Base-by-base conservation (phyloP, 2,113 vertebrate species). In the Tor tambroides region DNA sequence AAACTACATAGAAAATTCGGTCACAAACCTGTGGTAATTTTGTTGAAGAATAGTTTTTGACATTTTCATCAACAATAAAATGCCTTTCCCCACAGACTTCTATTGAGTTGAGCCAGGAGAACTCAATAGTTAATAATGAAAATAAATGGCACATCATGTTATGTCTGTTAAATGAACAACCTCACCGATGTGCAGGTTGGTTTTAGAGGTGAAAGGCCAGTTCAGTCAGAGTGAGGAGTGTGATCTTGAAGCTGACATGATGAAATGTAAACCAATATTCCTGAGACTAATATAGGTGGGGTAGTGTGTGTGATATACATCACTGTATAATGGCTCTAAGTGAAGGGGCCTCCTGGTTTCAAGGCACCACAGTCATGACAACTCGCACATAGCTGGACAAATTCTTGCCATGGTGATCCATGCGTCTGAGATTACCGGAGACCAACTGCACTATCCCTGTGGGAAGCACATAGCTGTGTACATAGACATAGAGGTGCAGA, bases 371-470 rank as follows among this genome's bases (percentile, higher is more conserved):
- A n/a, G 32, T 71, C 79, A 51, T 82, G 84, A 88, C 43, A 46
- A 86, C 56, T 86, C n/a, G 12, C 87, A 86, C 79, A 79, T 83
- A 88, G 17, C 8, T 41, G 12, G 32, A 77, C 59, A 17, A 56
- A 82, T 79, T 81, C 35, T n/a, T 41, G 5, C 59, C 15, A 69
- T 82, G 11, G 79, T 82, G 65, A 83, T 82, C 75, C 79, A 38
- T 77, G 79, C 79, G 23, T 82, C 63, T 82, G 69, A 85, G 85
- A 88, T 86, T 86, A 80, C 65, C 65, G 80, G 56, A 63, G 35
- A 65, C n/a, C 59, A 80, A 59, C 51, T 80, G 77, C 49, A 35
- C 32, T 80, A 80, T 80, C 77, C 77, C 77, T 38, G 43, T 85
- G 41, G 28, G 77, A 81, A 46, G 76, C 28, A 71, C 17, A 28